phyloP scores from a whole-genome alignment of 1,140 invertebrate species.

The Drosophila melanica region DNA sequence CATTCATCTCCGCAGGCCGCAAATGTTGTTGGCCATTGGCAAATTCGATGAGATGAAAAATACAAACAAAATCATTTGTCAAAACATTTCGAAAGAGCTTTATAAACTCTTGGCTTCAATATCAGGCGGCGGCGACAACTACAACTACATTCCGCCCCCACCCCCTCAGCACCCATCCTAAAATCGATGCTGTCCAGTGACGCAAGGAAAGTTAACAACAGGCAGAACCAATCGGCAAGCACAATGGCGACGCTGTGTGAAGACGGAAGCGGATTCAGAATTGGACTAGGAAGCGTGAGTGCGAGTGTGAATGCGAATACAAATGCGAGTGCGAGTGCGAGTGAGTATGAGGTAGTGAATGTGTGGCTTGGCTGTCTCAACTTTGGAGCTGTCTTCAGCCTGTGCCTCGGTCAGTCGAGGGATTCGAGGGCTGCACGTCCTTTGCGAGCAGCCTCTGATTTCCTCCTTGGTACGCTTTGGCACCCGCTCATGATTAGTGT shows the following conservation, averaged over 20 bases:
- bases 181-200: conserved; percentile 56
- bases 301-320: conserved; percentile 17
- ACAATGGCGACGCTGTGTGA: conserved; percentile 62
- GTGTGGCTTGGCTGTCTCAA: background rate
- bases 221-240: conserved; percentile 35
- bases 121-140: conserved; percentile 2
- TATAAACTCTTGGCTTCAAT: conserved; percentile 56
- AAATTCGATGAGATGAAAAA: conserved; percentile 79
- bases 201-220: conserved; percentile 44
- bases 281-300: conserved; percentile 55
- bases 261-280: conserved; percentile 62
- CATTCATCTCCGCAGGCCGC: conserved; percentile 34
- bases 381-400: conserved; percentile 24
- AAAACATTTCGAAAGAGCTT: conserved; percentile 76
- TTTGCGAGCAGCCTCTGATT: background rate
- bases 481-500: conserved; percentile 67
- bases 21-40: conserved; percentile 60
- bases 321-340: background rate
- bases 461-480: background rate
- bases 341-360: conserved; percentile 5
- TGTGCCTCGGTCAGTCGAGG: conserved; percentile 22
- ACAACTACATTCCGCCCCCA: conserved; percentile 9
- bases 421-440: conserved; percentile 12
- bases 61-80: conserved; percentile 83
- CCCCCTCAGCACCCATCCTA: background rate